Base-by-base conservation (phyloP, 2,888 invertebrate species). In the Doris montereyensis region DNA sequence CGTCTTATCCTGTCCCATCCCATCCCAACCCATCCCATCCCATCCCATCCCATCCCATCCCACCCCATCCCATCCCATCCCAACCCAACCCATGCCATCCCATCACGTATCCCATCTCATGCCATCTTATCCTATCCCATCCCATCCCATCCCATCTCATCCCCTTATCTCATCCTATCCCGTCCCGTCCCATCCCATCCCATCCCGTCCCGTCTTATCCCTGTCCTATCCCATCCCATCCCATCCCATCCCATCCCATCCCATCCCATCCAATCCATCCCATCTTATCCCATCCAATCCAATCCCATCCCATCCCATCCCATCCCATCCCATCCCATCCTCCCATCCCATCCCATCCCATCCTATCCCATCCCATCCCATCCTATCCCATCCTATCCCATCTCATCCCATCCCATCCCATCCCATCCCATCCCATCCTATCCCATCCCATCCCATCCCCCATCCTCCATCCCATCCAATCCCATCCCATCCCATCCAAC, bases 21-120 rank as follows among this genome's bases (percentile, higher is more conserved):
- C 62, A 58, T 62, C 24, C 72, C 72, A 34, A 5, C 52, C 60
- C 30, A 57, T 71, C 71, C 35, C 58, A n/a, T 58, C 28, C 24
- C 52, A 60, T 41, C 71, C 52, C 68, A n/a, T 21, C 13, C 58
- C 30, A 13, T 35, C 41, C 65, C 67, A 21, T 21, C 67, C 65
- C 17, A 76, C 41, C 65, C 65, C 28, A 67, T 76, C 65, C 41
- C 41, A 67, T 76, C 67, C 65, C n/a, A 76, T 67, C 76, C 41
- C 24, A 76, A 1, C 71, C 2, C 3, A 8, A 1, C 26, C 24
- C n/a, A 4, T 52, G 10, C n/a, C n/a, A n/a, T n/a, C n/a, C n/a
- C n/a, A n/a, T n/a, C n/a, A 10, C 24, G 21, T n/a, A n/a, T n/a
- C 52, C 52, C 13, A 17, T 34, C 41, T 24, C 21, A 71, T 41